Conservation (phyloP, 2,797 vertebrate genomes). For the Sebastes baramenuke region DNA sequence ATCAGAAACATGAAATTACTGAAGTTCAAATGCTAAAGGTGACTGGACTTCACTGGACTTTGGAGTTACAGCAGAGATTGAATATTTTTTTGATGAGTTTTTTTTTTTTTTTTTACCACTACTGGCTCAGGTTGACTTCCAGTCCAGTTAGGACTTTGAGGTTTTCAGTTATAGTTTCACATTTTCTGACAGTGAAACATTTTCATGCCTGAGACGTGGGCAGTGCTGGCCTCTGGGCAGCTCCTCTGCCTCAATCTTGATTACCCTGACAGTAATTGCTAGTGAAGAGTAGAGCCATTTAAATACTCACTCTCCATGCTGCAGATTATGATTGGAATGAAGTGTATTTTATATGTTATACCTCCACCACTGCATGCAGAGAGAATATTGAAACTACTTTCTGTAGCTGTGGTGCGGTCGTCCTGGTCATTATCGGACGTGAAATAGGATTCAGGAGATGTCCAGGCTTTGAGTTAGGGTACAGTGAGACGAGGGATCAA, state of each 20-base stretch:
- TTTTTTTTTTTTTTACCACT: background rate
- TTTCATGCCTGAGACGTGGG: background rate
- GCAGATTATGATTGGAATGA: background rate
- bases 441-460: conserved; percentile 40
- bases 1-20: background rate
- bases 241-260: conserved; percentile 20
- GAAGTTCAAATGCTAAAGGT: background rate
- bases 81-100: background rate
- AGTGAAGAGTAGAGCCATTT: conserved; percentile 8
- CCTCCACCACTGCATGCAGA: background rate
- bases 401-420: background rate
- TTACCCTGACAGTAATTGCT: conserved; percentile 26
- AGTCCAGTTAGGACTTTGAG: background rate
- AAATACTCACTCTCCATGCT: background rate
- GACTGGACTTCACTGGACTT: background rate
- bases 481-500: conserved; percentile 45
- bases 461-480: conserved; percentile 24
- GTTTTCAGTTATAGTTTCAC: conserved; percentile 2
- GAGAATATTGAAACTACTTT: conserved; percentile 26
- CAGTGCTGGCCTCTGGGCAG: background rate
- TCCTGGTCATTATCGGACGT: conserved; percentile 28
- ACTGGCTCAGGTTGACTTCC: background rate
- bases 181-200: conserved; percentile 6
- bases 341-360: conserved; percentile 7
- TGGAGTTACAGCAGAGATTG: background rate